Evolutionary conservation across 2,797 vertebrate genomes (phyloP), one percentile per base, ranked within the genome.

Genomic region (Pipistrellus pipistrellus): DNA sequence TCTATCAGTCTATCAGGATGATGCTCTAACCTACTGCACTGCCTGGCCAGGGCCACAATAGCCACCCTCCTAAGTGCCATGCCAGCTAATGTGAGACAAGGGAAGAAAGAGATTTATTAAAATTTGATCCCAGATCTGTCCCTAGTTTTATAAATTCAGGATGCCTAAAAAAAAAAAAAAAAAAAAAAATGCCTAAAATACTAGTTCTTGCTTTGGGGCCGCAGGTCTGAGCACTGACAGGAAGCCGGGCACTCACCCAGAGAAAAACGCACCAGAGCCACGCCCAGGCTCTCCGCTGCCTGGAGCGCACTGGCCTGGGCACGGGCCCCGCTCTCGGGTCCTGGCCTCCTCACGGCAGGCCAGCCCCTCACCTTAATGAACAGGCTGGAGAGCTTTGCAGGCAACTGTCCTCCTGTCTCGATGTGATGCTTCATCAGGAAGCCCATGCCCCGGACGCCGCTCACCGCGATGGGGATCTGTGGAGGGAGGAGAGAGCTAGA

Each of bases 361-460:
- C 64, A 30, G 38, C 25, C 41, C 71, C 98, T 98, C 97, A 99
- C 99, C 99, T 99, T 99, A 88, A 99, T 97, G n/a, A 99, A 99
- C 77, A 99, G 99, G 88, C 98, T 98, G 97, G 99, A 98, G 93
- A 99, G 98, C 87, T 98, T 99, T 89, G 99, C 98, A 0, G 99
- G 98, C 78, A 99, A 93, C 55, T 95, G 98, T 73, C 97, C 97
- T 82, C 96, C 98, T 0, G 97, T 97, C 96, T 98, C 98, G 30
- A 99, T 98, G 95, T 99, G 98, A 96, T 99, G 98, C 95, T 98
- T 99, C 99, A 99, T 99, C 66, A 99, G 98, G 97, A 98, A 99
- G 73, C 99, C 99, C 99, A 99, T 98, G 30, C 98, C 99, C 97
- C 99, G 98, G 98, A 99, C 99, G 41, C 99, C 99, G 76, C 99